Percentiles rank a stretch among this genome's conserved stretches.
phyloP scores from a whole-genome alignment of 2,113 vertebrate species.

The Lepisosteus oculatus region DNA sequence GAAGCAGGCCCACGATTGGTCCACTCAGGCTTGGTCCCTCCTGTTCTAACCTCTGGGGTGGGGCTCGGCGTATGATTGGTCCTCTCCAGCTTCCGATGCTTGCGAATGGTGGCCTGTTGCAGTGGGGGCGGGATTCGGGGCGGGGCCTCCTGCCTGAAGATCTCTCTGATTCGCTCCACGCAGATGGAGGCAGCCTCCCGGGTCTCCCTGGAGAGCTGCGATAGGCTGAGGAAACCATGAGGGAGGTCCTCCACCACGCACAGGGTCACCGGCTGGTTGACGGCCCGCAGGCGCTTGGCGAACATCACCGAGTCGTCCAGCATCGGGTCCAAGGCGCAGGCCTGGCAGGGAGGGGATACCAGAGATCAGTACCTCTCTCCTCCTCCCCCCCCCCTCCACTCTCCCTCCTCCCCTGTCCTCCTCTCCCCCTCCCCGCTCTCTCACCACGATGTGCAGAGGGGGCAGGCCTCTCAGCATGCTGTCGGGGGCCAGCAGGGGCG shows the following conservation, averaged over 20 bases:
- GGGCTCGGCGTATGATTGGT: conserved; percentile 36
- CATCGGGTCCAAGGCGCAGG: conserved; percentile 87
- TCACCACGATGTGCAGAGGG: conserved; percentile 71
- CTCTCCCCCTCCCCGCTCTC: conserved; percentile 7
- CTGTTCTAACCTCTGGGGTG: conserved; percentile 25
- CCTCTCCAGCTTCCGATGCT: conserved; percentile 71
- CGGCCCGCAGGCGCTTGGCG: conserved; percentile 71
- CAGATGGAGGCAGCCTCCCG: conserved; percentile 73
- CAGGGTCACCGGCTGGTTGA: conserved; percentile 74
- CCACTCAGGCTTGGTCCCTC: conserved; percentile 26
- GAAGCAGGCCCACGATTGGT: conserved; percentile 13
- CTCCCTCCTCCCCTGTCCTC: not conserved
- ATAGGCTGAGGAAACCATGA: conserved; percentile 87
- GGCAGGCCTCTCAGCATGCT: conserved; percentile 66
- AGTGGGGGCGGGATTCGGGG: conserved; percentile 21
- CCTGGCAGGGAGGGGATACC: conserved; percentile 52
- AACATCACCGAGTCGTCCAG: conserved; percentile 90
- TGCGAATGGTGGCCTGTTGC: conserved; percentile 38
- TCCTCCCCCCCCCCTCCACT: not conserved
- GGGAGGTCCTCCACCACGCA: conserved; percentile 84
- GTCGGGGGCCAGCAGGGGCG: conserved; percentile 72
- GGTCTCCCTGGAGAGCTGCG: conserved; percentile 76
- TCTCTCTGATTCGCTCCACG: conserved; percentile 67
- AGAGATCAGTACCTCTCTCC: not conserved
- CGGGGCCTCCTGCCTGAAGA: conserved; percentile 59